phyloP scores from a whole-genome alignment of 37 sponge, comb jelly and placozoan genomes.

The Aphrocallistes beatrix region DNA sequence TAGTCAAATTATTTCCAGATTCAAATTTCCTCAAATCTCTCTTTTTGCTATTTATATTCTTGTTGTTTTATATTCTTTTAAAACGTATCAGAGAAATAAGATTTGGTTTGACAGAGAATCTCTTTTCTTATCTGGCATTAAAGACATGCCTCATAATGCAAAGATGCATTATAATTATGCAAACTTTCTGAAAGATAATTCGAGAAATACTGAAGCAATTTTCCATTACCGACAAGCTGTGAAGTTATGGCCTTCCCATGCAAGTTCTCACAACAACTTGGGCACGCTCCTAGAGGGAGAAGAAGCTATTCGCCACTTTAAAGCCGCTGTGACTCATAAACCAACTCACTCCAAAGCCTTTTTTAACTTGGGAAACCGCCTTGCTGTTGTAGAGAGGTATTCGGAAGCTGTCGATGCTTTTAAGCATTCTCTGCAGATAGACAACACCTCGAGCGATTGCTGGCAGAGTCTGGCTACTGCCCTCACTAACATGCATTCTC shows the following conservation, averaged over 20 bases:
- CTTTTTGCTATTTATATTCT: conserved; percentile 1
- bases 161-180: conserved; percentile 89
- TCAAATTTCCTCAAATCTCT: neutral
- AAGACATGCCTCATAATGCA: conserved; percentile 59
- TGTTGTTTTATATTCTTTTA: conserved; percentile 22
- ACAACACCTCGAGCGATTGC: neutral
- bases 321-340: conserved; percentile 44
- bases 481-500: neutral
- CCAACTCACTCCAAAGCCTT: conserved; percentile 61
- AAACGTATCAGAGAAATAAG: conserved; percentile 49
- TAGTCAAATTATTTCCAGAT: neutral
- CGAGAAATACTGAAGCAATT: conserved; percentile 38
- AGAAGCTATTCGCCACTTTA: conserved; percentile 52
- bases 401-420: neutral
- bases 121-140: conserved; percentile 64
- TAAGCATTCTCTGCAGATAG: neutral
- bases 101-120: conserved; percentile 61
- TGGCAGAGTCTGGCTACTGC: neutral
- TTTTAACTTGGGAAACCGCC: conserved; percentile 58
- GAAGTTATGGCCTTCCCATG: conserved; percentile 52
- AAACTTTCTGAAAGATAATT: conserved; percentile 68
- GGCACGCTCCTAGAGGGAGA: conserved; percentile 46
- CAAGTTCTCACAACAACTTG: conserved; percentile 75
- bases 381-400: neutral
- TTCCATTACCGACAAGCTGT: conserved; percentile 44